Conservation (phyloP, 2,797 vertebrate species). For the Sciaenops ocellatus region DNA sequence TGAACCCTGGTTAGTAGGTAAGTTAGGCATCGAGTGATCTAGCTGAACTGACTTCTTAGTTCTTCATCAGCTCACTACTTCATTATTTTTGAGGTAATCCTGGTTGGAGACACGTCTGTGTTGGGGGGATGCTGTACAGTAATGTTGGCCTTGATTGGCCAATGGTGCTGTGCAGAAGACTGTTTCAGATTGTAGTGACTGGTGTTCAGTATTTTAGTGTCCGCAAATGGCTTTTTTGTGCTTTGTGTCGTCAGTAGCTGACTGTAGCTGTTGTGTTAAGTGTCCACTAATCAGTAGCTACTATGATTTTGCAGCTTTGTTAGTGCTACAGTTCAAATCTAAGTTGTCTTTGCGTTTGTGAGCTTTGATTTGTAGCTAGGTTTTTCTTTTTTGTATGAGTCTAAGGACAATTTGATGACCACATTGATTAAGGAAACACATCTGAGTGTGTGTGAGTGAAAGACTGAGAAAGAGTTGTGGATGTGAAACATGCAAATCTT, state of each 20-base stretch:
- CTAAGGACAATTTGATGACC: no score
- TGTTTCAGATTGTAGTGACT: background rate
- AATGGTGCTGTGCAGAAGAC: no score
- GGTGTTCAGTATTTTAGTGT: no score
- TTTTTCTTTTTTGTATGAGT: background rate
- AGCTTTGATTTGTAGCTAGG: background rate
- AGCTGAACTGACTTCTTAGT: background rate
- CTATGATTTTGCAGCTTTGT: background rate
- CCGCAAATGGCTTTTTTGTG: no score
- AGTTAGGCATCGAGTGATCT: background rate
- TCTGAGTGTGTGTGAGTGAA: conserved; percentile 36
- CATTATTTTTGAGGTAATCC: background rate
- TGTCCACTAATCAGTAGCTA: background rate
- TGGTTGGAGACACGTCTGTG: background rate
- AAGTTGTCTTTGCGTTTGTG: no score
- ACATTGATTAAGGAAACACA: no score
- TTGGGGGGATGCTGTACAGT: background rate
- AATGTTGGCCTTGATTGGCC: background rate
- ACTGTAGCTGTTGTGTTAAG: background rate
- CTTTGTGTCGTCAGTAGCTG: background rate
- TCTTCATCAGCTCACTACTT: background rate
- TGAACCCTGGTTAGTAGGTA: background rate
- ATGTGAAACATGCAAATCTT: conserved; percentile 39
- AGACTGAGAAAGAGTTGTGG: conserved; percentile 18
- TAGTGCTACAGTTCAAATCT: no score